Percentiles rank a stretch among this genome's conserved stretches.
phyloP scores from a whole-genome alignment of 2,113 vertebrate species.

The Osmerus mordax region DNA sequence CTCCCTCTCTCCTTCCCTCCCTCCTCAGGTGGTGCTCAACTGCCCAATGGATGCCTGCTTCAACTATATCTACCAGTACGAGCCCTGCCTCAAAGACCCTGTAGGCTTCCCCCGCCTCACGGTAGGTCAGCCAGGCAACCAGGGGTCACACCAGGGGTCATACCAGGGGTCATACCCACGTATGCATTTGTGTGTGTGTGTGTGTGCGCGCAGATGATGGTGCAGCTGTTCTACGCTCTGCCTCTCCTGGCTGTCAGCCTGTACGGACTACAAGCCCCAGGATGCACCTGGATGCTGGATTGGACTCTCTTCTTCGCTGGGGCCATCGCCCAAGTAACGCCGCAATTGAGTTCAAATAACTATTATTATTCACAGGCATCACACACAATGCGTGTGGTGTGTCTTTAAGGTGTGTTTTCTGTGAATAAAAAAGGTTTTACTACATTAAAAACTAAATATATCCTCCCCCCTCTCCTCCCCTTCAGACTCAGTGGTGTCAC shows the following conservation, averaged over 20 bases:
- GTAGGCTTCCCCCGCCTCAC: conserved; percentile 86
- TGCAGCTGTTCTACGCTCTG: conserved; percentile 82
- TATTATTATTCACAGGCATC: no score
- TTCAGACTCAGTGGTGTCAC: conserved; percentile 88
- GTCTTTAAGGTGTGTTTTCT: no score
- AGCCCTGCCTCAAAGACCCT: conserved; percentile 90
- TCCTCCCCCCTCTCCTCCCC: neutral
- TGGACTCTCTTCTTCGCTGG: conserved; percentile 85
- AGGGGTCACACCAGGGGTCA: no score
- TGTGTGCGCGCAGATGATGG: conserved; percentile 79
- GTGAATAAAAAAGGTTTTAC: no score
- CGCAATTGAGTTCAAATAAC: neutral
- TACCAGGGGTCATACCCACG: no score
- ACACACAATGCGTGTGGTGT: no score
- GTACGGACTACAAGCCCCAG: conserved; percentile 79
- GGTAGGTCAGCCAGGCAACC: conserved; percentile 65
- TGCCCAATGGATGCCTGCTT: conserved; percentile 87
- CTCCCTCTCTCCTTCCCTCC: neutral
- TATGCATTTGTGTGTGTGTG: neutral
- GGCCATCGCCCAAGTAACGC: conserved; percentile 82
- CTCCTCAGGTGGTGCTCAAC: conserved; percentile 82
- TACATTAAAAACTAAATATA: no score
- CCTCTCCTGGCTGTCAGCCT: conserved; percentile 75
- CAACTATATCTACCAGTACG: conserved; percentile 86
- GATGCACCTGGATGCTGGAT: conserved; percentile 89